Conservation (phyloP, 2,888 invertebrate genomes). For the Parnassius mnemosyne region DNA sequence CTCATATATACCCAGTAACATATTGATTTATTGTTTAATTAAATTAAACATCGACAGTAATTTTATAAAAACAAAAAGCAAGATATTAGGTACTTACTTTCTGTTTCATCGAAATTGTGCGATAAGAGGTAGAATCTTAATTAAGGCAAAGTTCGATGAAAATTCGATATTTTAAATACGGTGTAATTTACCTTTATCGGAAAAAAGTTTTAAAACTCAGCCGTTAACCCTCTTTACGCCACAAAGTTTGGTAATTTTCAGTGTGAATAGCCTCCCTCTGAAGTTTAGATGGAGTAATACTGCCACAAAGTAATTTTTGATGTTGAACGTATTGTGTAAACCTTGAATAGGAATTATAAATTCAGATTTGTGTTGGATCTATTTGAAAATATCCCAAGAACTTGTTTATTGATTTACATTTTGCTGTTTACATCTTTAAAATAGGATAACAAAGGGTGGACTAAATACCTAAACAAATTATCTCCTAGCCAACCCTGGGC, state of each 20-base stretch:
- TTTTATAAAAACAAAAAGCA: not conserved
- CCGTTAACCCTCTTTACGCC: conserved; percentile 19
- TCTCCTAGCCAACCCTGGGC: too few relatives aligned
- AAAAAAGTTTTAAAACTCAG: conserved; percentile 16
- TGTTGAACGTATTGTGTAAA: not conserved
- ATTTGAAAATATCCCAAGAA: too few relatives aligned
- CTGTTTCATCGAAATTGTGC: not conserved
- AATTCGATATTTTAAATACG: conserved; percentile 16
- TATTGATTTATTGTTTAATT: too few relatives aligned
- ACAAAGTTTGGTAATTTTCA: conserved; percentile 23
- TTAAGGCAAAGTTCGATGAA: conserved; percentile 16
- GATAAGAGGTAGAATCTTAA: conserved; percentile 10
- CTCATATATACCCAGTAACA: too few relatives aligned
- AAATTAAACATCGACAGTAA: too few relatives aligned
- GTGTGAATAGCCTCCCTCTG: conserved; percentile 7
- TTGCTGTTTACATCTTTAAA: too few relatives aligned
- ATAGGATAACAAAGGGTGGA: too few relatives aligned
- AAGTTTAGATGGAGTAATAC: conserved; percentile 16
- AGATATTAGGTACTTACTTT: not conserved
- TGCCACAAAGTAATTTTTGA: conserved; percentile 8
- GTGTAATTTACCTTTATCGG: conserved; percentile 17
- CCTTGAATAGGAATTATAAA: not conserved
- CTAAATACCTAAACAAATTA: too few relatives aligned
- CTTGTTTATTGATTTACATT: too few relatives aligned
- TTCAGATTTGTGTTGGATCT: not conserved